Base-by-base conservation (phyloP, 2,888 invertebrate genomes). In the Nudaria mundana region DNA sequence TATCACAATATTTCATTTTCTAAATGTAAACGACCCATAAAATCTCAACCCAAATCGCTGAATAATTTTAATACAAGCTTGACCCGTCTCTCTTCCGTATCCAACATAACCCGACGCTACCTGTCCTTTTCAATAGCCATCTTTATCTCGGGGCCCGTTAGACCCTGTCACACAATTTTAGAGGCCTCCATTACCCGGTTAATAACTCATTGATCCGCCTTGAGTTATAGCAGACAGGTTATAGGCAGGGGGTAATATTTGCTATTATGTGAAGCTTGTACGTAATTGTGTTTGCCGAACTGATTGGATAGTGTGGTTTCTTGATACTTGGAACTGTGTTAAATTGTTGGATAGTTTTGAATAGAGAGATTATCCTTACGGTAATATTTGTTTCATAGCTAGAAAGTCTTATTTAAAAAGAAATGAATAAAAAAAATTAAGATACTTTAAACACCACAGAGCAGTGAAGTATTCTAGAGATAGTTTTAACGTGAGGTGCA, bases 131-230 rank as follows among this genome's bases (percentile, higher is more conserved):
- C 56, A 57, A 63, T 60, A 56, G 49, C 44, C 50, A 60, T 62
- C 61, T 62, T 63, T 63, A 61, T 61, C 54, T 57, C 48, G 37
- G 44, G 36, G 44, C 40, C 52, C 44, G 64, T 67, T 60, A 59
- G 57, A 55, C 60, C 56, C 56, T 46, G 56, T 52, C 60, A 52
- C 56, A 57, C 61, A 48, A 52, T 52, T 48, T 55, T 45, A 47
- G 42, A n/a, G 55, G 44, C 37, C 33, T 48, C 57, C 56, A 60
- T 67, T 64, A 67, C 48, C 49, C 53, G 56, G 56, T 64, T 67
- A 66, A 67, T 69, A 69, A 63, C 66, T 56, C 65, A 65, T 67
- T 69, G 68, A 69, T 66, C 70, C 63, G 42, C 38, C 38, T 44
- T 55, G 62, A 68, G 49, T 69, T 63, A 68, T 61, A 44, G 52